Evolutionary conservation across 2,113 vertebrate genomes (phyloP).

Genomic region (Hemichromis elongatus): DNA sequence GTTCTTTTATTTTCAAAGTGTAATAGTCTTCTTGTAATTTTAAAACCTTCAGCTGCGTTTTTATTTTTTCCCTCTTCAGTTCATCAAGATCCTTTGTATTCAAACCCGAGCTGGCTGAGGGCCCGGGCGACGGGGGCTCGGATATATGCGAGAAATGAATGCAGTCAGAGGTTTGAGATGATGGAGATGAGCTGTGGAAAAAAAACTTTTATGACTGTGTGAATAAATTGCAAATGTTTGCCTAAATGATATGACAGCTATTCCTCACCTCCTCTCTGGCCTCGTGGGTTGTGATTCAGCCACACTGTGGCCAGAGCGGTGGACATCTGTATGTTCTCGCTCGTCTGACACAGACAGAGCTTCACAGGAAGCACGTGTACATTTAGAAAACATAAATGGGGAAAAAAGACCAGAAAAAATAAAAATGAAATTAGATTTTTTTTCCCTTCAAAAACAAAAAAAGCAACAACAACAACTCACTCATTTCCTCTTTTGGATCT

Average conservation of each 20-base stretch:
- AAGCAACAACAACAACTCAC: background rate
- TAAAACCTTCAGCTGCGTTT: conserved; percentile 35
- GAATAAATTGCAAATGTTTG: fast-evolving
- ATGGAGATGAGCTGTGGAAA: background rate
- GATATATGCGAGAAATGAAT: background rate
- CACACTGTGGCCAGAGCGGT: no score
- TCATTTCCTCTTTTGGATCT: background rate
- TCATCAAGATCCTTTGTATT: background rate
- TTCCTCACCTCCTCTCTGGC: background rate
- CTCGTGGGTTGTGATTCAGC: background rate
- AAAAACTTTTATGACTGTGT: background rate
- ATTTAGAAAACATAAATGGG: background rate
- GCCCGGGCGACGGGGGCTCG: background rate
- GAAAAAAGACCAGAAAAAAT: background rate
- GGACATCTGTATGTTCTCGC: fast-evolving
- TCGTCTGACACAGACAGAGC: fast-evolving
- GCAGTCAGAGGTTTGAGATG: background rate
- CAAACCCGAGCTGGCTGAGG: background rate
- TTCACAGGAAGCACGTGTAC: background rate
- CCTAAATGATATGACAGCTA: background rate
- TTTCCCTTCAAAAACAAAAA: background rate
- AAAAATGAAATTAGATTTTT: background rate
- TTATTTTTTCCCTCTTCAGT: conserved; percentile 10
- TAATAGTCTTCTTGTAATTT: conserved; percentile 35
- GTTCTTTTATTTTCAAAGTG: background rate